Base-by-base conservation (phyloP, 2,113 vertebrate species). In the Melanerpes formicivorus region DNA sequence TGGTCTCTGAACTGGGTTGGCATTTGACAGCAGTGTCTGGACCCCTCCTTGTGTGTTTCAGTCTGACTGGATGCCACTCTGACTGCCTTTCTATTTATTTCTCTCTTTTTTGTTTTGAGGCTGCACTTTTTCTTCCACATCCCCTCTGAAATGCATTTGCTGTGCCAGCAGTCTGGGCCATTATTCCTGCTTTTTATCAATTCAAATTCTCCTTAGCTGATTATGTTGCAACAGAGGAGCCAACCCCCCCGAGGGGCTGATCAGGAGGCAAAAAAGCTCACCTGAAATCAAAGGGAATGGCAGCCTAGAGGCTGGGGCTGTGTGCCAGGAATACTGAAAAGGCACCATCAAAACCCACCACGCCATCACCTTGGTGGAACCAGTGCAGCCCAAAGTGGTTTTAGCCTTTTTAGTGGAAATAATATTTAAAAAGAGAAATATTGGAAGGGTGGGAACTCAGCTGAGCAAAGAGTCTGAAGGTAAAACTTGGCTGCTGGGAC, bases 341-440 rank as follows among this genome's bases (percentile, higher is more conserved):
- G 89, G 34, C 22, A 84, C 71, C 50, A 93, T 90, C 78, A 82
- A 87, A 92, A 89, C 48, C 13, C 76, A 90, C 79, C 73, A 67
- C 0, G 1, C 62, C 42, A 90, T 66, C 85, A 48, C 2, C 2
- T 60, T 32, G 11, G 72, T 4, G 0, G 46, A 83, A 90, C 80
- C 64, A 90, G 16, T 81, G 88, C n/a, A 92, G 52, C 21, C 59
- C 86, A 93, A 88, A 32, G n/a, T 50, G 46, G 65, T 87, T 87
- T 89, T 63, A 87, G 59, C 27, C 67, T 84, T 93, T 93, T 70
- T 90, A 92, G 77, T 92, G 86, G 92, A 96, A 95, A 92, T 94
- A 65, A 65, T 84, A 94, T 93, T 91, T 87, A 55, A 91, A 87
- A 95, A 80, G 37, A 67, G 85, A 79, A 88, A 76, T 62, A 90